Evolutionary conservation across 2,888 invertebrate genomes (phyloP).

Genomic region (Acanthoscelides obtectus): DNA sequence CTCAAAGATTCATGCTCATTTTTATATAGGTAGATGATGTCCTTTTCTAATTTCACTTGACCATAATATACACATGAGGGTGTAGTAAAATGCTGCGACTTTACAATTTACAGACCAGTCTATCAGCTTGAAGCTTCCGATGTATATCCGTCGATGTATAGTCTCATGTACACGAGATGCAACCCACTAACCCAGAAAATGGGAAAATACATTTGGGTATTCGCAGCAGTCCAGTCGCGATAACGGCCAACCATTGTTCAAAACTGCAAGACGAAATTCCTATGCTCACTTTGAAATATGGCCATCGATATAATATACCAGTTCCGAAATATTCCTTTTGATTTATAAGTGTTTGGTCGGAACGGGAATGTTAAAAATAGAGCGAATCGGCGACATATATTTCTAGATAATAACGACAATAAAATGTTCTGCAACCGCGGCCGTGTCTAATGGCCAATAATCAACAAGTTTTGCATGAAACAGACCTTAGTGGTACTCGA

Average conservation of each 20-base stretch:
- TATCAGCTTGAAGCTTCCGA: background rate
- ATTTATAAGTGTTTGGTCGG: background rate
- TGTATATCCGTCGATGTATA: background rate
- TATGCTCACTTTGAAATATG: background rate
- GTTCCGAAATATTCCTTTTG: background rate
- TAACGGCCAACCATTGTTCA: background rate
- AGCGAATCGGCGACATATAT: background rate
- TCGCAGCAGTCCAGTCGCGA: background rate
- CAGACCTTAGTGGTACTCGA: no score
- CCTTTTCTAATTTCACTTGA: background rate
- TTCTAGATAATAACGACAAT: no score
- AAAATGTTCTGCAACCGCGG: no score
- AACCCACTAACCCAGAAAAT: background rate
- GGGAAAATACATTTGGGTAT: background rate
- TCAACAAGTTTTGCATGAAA: no score
- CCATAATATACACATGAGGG: background rate
- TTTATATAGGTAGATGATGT: no score
- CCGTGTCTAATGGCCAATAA: no score
- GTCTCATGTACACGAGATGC: background rate
- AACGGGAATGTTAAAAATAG: background rate
- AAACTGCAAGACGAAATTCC: background rate
- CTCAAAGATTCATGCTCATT: no score
- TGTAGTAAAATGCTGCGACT: background rate
- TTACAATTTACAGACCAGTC: background rate
- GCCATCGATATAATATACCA: background rate